Evolutionary conservation across 1,140 invertebrate genomes (phyloP).

Genomic region (Drosophila erecta): DNA sequence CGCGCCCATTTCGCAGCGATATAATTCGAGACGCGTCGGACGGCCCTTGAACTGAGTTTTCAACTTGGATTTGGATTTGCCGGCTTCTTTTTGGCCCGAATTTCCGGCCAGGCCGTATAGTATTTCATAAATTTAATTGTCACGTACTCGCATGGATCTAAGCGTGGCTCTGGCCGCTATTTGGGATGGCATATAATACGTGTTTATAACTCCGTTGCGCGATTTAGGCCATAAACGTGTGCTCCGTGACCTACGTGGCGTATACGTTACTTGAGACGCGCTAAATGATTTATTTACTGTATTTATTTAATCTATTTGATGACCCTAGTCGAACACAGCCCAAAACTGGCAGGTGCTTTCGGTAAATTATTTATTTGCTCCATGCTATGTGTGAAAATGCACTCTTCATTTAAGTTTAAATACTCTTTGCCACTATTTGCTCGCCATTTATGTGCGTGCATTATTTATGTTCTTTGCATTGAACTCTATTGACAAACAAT

Average conservation of each 20-base stretch:
- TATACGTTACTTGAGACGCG: constrained; percentile 44
- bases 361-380: no score
- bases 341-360: background rate
- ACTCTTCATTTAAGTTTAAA: background rate
- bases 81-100: constrained; percentile 10
- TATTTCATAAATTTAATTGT: constrained; percentile 82
- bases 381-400: background rate
- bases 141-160: constrained; percentile 57
- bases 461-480: background rate
- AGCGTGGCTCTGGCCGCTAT: constrained; percentile 20
- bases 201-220: constrained; percentile 69
- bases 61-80: constrained; percentile 30
- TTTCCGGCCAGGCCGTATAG: constrained; percentile 22
- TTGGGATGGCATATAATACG: constrained; percentile 61
- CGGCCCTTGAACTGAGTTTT: constrained; percentile 51
- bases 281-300: constrained; percentile 75
- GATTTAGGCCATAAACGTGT: constrained; percentile 62
- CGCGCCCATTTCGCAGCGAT: constrained; percentile 41
- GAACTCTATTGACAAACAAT: background rate
- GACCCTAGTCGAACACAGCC: background rate
- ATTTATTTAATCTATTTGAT: constrained; percentile 75
- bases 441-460: background rate
- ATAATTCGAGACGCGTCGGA: constrained; percentile 14
- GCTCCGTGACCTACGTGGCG: constrained; percentile 48
- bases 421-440: background rate